These are phyloP conservation scores for Chlamydotis undulata DNA, from an alignment of 2,113 vertebrate species.

Conservation along the genomic window DNA sequence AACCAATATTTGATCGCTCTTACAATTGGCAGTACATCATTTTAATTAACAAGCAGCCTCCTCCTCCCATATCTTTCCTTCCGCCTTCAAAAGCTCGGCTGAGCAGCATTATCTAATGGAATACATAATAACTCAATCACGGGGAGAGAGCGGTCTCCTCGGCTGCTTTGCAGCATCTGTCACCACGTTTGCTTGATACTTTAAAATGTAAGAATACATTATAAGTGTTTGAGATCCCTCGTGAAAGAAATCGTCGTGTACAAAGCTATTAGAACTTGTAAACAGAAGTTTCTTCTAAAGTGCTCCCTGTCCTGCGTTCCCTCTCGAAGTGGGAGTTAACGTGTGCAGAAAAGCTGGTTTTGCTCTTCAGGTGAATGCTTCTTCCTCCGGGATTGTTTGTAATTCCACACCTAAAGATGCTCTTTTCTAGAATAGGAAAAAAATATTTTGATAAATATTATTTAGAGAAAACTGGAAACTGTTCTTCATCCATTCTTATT, in stretches of 20 bases:
- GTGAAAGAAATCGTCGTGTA: background rate
- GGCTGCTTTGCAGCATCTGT: background rate
- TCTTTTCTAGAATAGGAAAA: background rate
- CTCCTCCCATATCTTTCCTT: background rate
- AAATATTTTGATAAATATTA: background rate
- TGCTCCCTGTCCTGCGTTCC: background rate
- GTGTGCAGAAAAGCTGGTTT: background rate
- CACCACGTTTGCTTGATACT: background rate
- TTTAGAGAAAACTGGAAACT: background rate
- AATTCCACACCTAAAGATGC: background rate
- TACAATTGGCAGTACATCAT: background rate
- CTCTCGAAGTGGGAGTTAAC: background rate
- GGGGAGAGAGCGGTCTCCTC: background rate
- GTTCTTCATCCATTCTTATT: background rate
- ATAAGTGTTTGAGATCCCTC: background rate
- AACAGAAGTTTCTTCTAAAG: background rate
- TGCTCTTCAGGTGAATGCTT: background rate
- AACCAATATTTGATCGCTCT: background rate
- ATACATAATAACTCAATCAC: background rate
- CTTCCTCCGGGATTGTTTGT: background rate
- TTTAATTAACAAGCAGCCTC: slow-evolving; percentile 27
- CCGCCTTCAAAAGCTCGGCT: background rate
- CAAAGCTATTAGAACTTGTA: background rate
- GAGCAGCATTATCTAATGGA: background rate
- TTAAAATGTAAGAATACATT: background rate